phyloP scores from a whole-genome alignment of 1,140 invertebrate species.

The Drosophila mauritiana region DNA sequence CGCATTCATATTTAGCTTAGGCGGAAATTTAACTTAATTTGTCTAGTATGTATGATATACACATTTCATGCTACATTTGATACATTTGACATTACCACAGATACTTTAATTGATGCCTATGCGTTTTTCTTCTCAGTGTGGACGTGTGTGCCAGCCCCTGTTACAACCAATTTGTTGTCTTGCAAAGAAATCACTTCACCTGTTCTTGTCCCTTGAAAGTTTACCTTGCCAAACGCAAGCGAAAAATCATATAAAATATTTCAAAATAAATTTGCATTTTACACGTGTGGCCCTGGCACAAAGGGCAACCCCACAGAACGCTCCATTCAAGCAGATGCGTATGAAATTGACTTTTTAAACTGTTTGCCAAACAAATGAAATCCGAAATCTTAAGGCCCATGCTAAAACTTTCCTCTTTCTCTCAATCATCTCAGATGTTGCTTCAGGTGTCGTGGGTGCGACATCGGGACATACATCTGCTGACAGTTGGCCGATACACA shows the following conservation, averaged over 20 bases:
- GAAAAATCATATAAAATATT: slow-evolving; percentile 59
- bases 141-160: slow-evolving; percentile 9
- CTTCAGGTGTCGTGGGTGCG: slow-evolving; percentile 95
- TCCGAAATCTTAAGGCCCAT: slow-evolving; percentile 25
- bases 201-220: slow-evolving; percentile 38
- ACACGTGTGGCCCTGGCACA: slow-evolving; percentile 61
- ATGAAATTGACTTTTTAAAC: slow-evolving; percentile 77
- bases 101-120: neutral
- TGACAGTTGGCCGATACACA: slow-evolving; percentile 95
- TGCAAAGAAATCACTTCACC: slow-evolving; percentile 17
- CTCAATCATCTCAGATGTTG: slow-evolving; percentile 86
- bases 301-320: slow-evolving; percentile 3
- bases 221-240: slow-evolving; percentile 29
- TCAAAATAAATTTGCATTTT: slow-evolving; percentile 74
- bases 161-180: slow-evolving; percentile 48
- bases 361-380: slow-evolving; percentile 69
- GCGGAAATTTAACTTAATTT: too few relatives aligned
- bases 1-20: neutral
- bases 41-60: too few relatives aligned
- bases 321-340: slow-evolving; percentile 37
- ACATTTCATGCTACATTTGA: too few relatives aligned
- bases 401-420: neutral
- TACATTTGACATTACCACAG: too few relatives aligned
- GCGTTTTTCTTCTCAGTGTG: neutral
- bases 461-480: slow-evolving; percentile 93